These are phyloP conservation scores for Cyclura pinguis DNA, from an alignment of 2,797 vertebrate species.

Conservation along the genomic window DNA sequence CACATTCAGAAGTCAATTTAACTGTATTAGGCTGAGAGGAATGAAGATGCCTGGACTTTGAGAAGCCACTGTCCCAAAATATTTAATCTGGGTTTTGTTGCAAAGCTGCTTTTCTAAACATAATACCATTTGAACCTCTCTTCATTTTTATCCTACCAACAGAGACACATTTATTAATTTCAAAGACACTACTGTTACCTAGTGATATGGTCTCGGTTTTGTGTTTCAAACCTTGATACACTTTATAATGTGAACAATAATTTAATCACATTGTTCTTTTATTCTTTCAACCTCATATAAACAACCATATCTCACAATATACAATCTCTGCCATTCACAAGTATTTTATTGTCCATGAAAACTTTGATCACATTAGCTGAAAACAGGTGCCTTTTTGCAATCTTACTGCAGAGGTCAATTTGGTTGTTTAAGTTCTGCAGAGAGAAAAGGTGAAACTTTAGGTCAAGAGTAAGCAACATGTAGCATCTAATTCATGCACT, in stretches of 20 bases:
- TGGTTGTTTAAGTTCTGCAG: background rate
- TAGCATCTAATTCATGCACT: too few species aligned
- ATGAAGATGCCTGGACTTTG: background rate
- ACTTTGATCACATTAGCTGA: background rate
- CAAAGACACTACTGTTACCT: background rate
- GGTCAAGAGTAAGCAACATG: background rate
- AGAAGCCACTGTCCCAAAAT: too few species aligned
- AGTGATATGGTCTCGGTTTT: background rate
- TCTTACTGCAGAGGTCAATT: background rate
- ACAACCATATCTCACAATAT: background rate
- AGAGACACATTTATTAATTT: background rate
- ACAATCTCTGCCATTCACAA: background rate
- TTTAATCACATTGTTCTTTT: too few species aligned
- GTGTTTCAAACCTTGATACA: background rate
- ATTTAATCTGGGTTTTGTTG: background rate
- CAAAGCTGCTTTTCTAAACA: background rate
- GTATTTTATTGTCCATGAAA: background rate
- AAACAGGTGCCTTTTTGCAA: background rate
- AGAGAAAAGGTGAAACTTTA: background rate
- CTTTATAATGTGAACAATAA: background rate
- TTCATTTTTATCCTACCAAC: background rate
- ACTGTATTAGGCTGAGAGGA: background rate
- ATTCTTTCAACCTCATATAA: background rate
- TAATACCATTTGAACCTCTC: background rate
- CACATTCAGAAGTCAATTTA: background rate